phyloP scores from a whole-genome alignment of 1,140 invertebrate species.

The Odontomachus brunneus region DNA sequence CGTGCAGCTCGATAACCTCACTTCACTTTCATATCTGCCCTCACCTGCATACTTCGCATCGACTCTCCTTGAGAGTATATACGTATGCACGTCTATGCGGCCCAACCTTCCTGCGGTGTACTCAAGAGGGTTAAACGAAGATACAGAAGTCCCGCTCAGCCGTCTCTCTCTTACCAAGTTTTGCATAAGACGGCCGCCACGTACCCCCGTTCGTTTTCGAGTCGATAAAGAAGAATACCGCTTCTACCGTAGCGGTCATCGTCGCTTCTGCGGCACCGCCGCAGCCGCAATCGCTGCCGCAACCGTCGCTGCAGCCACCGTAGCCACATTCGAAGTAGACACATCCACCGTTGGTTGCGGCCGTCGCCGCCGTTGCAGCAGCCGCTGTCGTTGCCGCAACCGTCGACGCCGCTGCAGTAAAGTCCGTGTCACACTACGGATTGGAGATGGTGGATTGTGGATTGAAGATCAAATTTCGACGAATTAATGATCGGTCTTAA shows the following conservation, averaged over 20 bases:
- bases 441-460: too few relatives aligned
- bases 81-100: conserved; percentile 1
- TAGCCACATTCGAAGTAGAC: conserved; percentile 6
- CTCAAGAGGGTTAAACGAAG: conserved; percentile 43
- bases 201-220: background rate
- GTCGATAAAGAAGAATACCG: conserved; percentile 31
- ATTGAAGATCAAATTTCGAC: too few relatives aligned
- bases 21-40: conserved; percentile 73
- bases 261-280: background rate
- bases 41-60: conserved; percentile 68
- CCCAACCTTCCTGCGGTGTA: conserved; percentile 1
- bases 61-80: conserved; percentile 60
- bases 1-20: conserved; percentile 70
- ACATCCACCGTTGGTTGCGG: too few relatives aligned
- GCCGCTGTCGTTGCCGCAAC: conserved; percentile 44
- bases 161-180: conserved; percentile 17
- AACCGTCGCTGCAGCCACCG: conserved; percentile 32
- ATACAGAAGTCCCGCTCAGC: background rate
- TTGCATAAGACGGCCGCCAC: background rate
- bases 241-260: conserved; percentile 1
- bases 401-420: too few relatives aligned
- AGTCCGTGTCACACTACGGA: too few relatives aligned
- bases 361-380: conserved; percentile 8
- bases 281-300: background rate
- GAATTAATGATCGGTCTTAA: too few relatives aligned